Base-by-base conservation (phyloP, 2,888 invertebrate species). In the Eupeodes latifasciatus region DNA sequence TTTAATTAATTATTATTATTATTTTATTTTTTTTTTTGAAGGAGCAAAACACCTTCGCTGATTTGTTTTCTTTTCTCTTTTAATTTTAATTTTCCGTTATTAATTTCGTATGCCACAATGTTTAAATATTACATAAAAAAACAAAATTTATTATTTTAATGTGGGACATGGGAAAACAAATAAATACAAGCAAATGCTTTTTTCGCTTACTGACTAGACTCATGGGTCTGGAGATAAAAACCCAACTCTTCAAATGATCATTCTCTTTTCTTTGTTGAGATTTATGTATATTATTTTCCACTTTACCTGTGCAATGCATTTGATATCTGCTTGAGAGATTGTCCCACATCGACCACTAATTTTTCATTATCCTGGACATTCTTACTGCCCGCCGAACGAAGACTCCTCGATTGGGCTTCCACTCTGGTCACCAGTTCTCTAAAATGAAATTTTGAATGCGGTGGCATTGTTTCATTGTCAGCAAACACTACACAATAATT, bases 371-470 rank as follows among this genome's bases (percentile, higher is more conserved):
- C 96, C 83, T 95, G 94, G 72, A 95, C 95, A 92, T 96, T 96
- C 91, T 96, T 95, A 79, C 95, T 95, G 78, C 96, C 96, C 7
- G 96, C 96, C 61, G 96, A 95, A 77, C 96, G 94, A 89, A 97
- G 92, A 91, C 95, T 95, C 89, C 96, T 94, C 47, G 96, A 96
- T 92, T 96, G 96, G 14, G 94, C 94, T 92, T 97, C 97, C 74
- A 97, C 94, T 64, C 96, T 94, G 5, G 95, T 95, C 40, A 97
- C 94, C 86, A 97, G 93, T 93, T 97, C 96, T 59, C 97, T 96
- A 92, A 98, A 97, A 91, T 98, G 97, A 93, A 98, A 98, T 92
- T 98, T 97, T 71, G 97, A 96, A 92, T 98, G 97, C 19, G 98
- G 97, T 12, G 97, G 96, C 91, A 97, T 96, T 16, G 95, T 94